phyloP scores from a whole-genome alignment of 2,113 vertebrate genomes.

The Australoheros scitulus region DNA sequence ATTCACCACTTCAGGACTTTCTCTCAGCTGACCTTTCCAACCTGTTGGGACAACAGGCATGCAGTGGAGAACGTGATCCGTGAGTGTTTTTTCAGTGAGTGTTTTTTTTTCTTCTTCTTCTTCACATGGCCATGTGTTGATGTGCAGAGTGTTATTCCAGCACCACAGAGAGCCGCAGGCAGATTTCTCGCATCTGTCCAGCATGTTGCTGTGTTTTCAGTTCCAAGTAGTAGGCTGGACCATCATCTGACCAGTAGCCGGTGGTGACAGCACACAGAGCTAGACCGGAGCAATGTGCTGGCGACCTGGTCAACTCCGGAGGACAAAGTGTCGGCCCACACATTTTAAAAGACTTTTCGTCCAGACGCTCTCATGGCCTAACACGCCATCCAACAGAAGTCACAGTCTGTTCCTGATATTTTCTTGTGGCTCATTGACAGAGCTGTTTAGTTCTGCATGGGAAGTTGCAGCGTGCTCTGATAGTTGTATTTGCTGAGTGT shows the following conservation, averaged over 20 bases:
- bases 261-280: conserved; percentile 10
- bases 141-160: conserved; percentile 53
- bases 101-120: conserved; percentile 15
- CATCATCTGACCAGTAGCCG: conserved; percentile 17
- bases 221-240: conserved; percentile 5
- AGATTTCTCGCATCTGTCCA: conserved; percentile 54
- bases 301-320: conserved; percentile 9
- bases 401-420: conserved; percentile 44
- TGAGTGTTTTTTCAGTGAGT: neutral
- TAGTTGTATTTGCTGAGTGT: conserved; percentile 4
- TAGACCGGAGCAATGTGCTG: neutral
- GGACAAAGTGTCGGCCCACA: conserved; percentile 22
- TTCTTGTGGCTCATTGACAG: conserved; percentile 50
- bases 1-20: neutral
- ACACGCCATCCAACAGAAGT: conserved; percentile 4
- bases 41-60: conserved; percentile 12
- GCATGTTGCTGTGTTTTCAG: conserved; percentile 21
- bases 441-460: conserved; percentile 54
- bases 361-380: neutral
- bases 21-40: conserved; percentile 25
- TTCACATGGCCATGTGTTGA: conserved; percentile 44
- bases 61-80: conserved; percentile 43
- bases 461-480: conserved; percentile 26
- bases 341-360: conserved; percentile 25
- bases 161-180: conserved; percentile 23